A percentile compares a stretch with the other conserved stretches of the same genome.
phyloP scores from a whole-genome alignment of 2,888 invertebrate species.

The Erannis defoliaria region DNA sequence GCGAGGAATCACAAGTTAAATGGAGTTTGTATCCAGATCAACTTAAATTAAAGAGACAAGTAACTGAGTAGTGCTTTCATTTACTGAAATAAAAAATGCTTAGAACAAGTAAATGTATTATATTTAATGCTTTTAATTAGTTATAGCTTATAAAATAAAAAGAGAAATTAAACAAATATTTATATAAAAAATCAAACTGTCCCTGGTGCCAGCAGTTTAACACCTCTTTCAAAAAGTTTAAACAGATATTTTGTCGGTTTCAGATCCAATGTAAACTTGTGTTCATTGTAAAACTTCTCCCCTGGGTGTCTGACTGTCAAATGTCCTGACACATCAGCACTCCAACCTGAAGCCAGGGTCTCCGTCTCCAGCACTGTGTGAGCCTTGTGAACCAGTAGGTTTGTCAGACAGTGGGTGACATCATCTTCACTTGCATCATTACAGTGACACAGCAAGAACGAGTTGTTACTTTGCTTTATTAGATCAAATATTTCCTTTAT shows the following conservation, averaged over 20 bases:
- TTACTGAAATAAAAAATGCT: background rate
- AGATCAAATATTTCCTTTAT: conserved; percentile 77
- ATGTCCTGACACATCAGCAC: conserved; percentile 90
- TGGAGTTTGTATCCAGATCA: background rate
- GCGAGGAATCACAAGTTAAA: too few relatives aligned
- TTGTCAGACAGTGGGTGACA: conserved; percentile 86
- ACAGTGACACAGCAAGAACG: conserved; percentile 84
- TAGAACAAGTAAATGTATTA: conserved; percentile 3
- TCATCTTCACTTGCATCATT: conserved; percentile 87
- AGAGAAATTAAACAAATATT: background rate
- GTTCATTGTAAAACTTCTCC: conserved; percentile 67
- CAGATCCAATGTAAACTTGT: conserved; percentile 60
- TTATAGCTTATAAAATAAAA: background rate
- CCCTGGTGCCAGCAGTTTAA: conserved; percentile 91
- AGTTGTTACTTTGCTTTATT: conserved; percentile 61
- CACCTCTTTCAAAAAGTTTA: conserved; percentile 91
- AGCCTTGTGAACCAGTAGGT: conserved; percentile 88
- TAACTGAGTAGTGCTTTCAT: background rate
- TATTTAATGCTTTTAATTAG: background rate
- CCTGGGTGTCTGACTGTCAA: conserved; percentile 84
- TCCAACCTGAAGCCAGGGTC: conserved; percentile 90
- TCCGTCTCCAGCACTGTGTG: conserved; percentile 88
- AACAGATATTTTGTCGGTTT: conserved; percentile 85
- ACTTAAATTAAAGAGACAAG: background rate
- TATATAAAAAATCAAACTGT: conserved; percentile 59